Evolutionary conservation across 1,140 invertebrate genomes (phyloP), one percentile per base, ranked within the genome.

Genomic region (Trissolcus basalis): DNA sequence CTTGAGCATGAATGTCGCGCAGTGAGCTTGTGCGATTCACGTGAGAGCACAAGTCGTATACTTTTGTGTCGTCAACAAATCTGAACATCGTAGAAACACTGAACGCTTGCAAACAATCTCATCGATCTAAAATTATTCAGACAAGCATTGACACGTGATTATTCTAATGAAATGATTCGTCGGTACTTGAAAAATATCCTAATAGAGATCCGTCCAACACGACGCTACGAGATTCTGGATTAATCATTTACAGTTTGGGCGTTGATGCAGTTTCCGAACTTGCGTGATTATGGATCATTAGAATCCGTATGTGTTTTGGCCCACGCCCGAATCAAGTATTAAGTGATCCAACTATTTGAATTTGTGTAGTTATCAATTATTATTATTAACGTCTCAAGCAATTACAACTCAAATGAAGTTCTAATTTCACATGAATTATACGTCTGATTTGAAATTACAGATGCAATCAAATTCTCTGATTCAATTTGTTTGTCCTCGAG

Each of bases 1-100:
- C 73, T 76, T 73, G 75, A 81, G 75, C 78, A 78, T 69, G 54
- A 49, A 72, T 44, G 35, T 65, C 64, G 61, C 56, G 27, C 45
- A 11, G 33, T 44, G 55, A 56, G 32, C 45, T 63, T 45, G 41
- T 48, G 67, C 55, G 36, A 19, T 64, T 48, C 33, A 43, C 51
- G 50, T 56, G 13, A 58, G 41, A 58, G 59, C 63, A 44, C 50
- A 74, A 59, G 51, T 63, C 43, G 51, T 64, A 65, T 54, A 75
- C 54, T 41, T 59, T 41, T 61, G n/a, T 7, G 53, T 58, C 36
- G 19, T 39, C 36, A n/a, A 11, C 36, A n/a, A 39, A 39, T 39
- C 3, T 11, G 36, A 39, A 39, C 36, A 6, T 27, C 19, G 19
- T 51, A 61, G 54, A 44, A 65, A 59, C 11, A 44, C 13, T 44